These are phyloP conservation scores for Epinephelus awoara DNA, from an alignment of 2,797 vertebrate genomes.

Conservation along the genomic window DNA sequence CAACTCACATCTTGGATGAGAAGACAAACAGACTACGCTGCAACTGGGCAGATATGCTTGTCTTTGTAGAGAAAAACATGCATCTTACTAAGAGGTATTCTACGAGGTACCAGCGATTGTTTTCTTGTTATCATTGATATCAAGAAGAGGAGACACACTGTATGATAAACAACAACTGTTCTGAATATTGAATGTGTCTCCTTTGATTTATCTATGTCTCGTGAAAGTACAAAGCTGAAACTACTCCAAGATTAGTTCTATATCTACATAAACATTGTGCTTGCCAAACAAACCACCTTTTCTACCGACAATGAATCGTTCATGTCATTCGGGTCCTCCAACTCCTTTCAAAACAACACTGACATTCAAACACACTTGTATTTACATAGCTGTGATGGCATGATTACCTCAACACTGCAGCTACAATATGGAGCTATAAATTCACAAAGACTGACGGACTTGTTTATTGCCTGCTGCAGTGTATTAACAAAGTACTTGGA, in stretches of 20 bases:
- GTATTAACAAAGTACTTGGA: not conserved
- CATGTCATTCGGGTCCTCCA: not conserved
- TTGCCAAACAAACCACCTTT: conserved; percentile 13
- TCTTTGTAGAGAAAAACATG: too few relatives aligned
- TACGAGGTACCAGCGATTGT: too few relatives aligned
- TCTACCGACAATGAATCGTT: conserved; percentile 2
- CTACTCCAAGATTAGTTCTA: not conserved
- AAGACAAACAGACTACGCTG: too few relatives aligned
- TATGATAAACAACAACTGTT: too few relatives aligned
- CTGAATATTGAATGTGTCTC: not conserved
- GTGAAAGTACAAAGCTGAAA: conserved; percentile 2
- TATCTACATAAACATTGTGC: conserved; percentile 14
- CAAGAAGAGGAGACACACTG: too few relatives aligned
- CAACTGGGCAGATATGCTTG: too few relatives aligned
- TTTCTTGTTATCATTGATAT: too few relatives aligned
- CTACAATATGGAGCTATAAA: not conserved
- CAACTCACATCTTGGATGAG: too few relatives aligned
- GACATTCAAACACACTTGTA: not conserved
- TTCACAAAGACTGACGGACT: not conserved
- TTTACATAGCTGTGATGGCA: not conserved
- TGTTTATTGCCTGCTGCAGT: not conserved
- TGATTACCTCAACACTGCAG: not conserved
- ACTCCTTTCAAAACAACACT: not conserved
- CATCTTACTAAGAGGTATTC: too few relatives aligned
- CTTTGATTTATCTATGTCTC: conserved; percentile 1